phyloP scores from a whole-genome alignment of 2,797 vertebrate species.

The Lycodopsis pacificus region DNA sequence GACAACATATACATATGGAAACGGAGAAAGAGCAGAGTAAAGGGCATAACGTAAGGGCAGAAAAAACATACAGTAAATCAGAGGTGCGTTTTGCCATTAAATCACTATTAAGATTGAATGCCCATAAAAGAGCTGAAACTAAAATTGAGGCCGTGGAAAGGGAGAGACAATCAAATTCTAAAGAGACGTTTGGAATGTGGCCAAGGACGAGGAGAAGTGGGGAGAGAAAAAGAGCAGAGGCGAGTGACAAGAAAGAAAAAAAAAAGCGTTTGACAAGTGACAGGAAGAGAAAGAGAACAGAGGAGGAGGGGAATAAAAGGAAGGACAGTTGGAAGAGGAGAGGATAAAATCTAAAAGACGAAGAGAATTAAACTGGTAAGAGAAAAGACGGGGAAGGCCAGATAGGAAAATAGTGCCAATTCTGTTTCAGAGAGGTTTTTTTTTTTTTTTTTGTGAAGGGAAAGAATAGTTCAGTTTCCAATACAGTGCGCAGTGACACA shows the following conservation, averaged over 20 bases:
- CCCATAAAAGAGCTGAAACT: background rate
- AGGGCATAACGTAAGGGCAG: background rate
- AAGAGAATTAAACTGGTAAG: constrained; percentile 10
- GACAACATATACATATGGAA: constrained; percentile 10
- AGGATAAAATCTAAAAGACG: constrained; percentile 32
- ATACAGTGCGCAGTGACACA: constrained; percentile 30
- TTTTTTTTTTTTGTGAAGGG: background rate
- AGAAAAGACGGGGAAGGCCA: constrained; percentile 27
- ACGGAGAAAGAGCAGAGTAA: background rate
- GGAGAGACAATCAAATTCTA: constrained; percentile 3
- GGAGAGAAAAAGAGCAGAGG: constrained; percentile 19
- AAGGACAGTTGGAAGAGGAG: constrained; percentile 24
- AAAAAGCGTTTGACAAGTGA: constrained; percentile 44
- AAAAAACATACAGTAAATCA: constrained; percentile 1
- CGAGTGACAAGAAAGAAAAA: background rate
- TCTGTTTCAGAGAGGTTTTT: constrained; percentile 21
- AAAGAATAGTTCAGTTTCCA: constrained; percentile 22
- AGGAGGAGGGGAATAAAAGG: constrained; percentile 24
- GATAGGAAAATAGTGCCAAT: constrained; percentile 16
- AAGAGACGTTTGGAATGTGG: constrained; percentile 16
- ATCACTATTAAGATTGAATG: background rate
- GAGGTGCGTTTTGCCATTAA: background rate
- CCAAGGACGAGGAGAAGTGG: background rate
- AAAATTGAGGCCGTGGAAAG: background rate
- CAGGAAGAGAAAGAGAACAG: constrained; percentile 35